Evolutionary conservation across 2,797 vertebrate genomes (phyloP), one percentile per base, ranked within the genome.

Genomic region (Onychomys leucogaster): DNA sequence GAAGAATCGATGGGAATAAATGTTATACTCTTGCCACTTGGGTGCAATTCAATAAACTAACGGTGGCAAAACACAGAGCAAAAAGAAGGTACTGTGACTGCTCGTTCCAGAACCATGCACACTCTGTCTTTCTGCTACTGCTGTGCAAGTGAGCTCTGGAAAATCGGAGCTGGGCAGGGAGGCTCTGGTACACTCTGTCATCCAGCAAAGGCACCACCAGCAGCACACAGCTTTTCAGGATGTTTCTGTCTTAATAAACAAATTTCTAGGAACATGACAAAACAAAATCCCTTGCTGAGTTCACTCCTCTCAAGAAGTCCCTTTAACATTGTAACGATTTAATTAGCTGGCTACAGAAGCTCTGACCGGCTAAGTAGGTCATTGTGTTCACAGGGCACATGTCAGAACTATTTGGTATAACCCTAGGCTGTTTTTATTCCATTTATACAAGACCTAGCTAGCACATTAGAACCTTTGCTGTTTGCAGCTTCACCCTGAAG

Each of bases 281-380:
- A 91, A 89, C 17, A 59, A 6, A 19, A 83, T 55, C 49, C 25
- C 89, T 87, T 67, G 77, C 83, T 83, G 61, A 59, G 69, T 83
- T 92, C 67, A 83, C 88, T 14, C 59, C 61, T 91, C 90, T 75
- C 34, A 92, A 59, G 49, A 69, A 92, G 69, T 55, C 69, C 59
- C 43, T 89, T 92, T 71, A 73, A 83, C 55, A 92, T 81, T 59
- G 69, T 73, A 94, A 95, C 59, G 80, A 61, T 89, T 87, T 91
- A 92, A 96, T 89, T 76, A 81, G 76, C 32, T 86, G 90, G 78
- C 63, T 87, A 73, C 86, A 97, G 92, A 95, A 92, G 88, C 88
- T 94, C 6, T 71, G 90, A 90, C 81, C 71, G 82, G 94, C 86
- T 97, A 98, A 98, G 82, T 96, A 96, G 97, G 97, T 97, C 98